phyloP scores from a whole-genome alignment of 2,113 vertebrate genomes.

The Takifugu bimaculatus region DNA sequence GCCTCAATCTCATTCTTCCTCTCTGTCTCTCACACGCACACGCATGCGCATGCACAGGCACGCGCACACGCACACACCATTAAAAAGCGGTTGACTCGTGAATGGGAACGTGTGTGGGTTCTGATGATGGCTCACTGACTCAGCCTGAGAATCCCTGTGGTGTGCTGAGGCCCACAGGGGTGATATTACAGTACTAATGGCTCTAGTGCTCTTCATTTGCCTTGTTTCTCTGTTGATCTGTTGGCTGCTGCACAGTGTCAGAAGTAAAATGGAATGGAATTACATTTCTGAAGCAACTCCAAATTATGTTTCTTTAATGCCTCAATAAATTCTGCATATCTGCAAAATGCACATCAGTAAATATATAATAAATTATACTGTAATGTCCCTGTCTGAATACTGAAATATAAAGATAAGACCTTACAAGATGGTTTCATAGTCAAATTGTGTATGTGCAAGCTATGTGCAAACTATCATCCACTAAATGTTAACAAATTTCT shows the following conservation, averaged over 20 bases:
- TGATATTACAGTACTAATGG: slow-evolving; percentile 59
- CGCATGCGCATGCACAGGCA: slow-evolving; percentile 4
- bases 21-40: background rate
- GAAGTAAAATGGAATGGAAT: slow-evolving; percentile 27
- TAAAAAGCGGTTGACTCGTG: slow-evolving; percentile 45
- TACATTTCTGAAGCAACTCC: too few relatives aligned
- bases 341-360: slow-evolving; percentile 11
- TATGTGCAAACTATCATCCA: too few relatives aligned
- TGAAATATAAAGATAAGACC: too few relatives aligned
- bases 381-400: too few relatives aligned
- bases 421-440: too few relatives aligned
- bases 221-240: slow-evolving; percentile 31
- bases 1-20: slow-evolving; percentile 8
- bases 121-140: slow-evolving; percentile 38
- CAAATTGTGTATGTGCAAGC: too few relatives aligned
- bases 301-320: too few relatives aligned
- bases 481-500: too few relatives aligned
- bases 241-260: slow-evolving; percentile 19
- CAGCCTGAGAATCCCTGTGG: slow-evolving; percentile 55
- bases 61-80: slow-evolving; percentile 19
- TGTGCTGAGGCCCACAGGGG: slow-evolving; percentile 33
- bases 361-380: too few relatives aligned
- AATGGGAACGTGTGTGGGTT: slow-evolving; percentile 49
- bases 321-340: too few relatives aligned
- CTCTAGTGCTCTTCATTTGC: slow-evolving; percentile 26